Evolutionary conservation across 2,797 vertebrate species (phyloP).

Genomic region (Urosaurus nigricauda): DNA sequence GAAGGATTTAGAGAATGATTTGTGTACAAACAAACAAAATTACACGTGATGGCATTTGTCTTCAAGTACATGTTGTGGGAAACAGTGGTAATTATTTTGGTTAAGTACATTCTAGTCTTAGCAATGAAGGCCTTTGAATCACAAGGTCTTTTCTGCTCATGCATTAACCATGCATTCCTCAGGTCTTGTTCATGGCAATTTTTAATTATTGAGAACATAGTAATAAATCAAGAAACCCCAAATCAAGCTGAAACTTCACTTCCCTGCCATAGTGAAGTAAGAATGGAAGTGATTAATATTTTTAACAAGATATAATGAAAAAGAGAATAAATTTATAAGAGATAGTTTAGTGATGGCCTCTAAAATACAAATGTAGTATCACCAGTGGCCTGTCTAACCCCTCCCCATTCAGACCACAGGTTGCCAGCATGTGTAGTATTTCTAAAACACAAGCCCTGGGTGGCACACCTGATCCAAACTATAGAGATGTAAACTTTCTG

Average conservation of each 20-base stretch:
- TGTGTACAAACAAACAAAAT: neutral
- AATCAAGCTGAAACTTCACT: neutral
- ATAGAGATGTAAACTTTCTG: neutral
- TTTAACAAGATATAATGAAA: neutral
- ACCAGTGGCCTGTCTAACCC: too few species aligned
- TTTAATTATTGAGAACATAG: neutral
- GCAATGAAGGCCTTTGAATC: neutral
- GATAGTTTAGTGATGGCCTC: neutral
- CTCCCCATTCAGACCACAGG: too few species aligned
- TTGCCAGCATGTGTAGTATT: too few species aligned
- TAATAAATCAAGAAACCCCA: neutral
- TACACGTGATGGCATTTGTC: neutral
- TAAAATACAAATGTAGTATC: neutral
- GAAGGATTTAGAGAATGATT: constrained; percentile 12
- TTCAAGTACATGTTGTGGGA: neutral
- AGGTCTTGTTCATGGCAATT: neutral
- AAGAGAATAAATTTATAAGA: neutral
- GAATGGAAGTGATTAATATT: neutral
- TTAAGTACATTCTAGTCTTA: constrained; percentile 32
- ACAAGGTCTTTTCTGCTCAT: neutral
- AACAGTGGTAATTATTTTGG: neutral
- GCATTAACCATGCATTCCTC: neutral
- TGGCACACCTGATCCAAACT: neutral
- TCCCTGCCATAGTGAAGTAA: neutral
- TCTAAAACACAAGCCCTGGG: neutral